A percentile compares a stretch with the other conserved stretches of the same genome.
Conservation (phyloP, 2,797 vertebrate species). For the Linurgus olivaceus region DNA sequence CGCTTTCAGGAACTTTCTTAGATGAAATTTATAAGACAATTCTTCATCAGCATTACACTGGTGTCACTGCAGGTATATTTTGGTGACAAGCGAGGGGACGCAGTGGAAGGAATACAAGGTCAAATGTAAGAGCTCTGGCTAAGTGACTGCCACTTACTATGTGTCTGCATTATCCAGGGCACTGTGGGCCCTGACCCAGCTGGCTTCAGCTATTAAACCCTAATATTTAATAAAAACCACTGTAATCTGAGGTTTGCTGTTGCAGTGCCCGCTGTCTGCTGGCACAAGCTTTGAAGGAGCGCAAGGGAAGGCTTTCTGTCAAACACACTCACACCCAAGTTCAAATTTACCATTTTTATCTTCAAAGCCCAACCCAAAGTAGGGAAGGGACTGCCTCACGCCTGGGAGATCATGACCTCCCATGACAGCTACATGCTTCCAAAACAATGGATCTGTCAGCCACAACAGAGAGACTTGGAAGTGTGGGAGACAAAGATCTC, state of each 20-base stretch:
- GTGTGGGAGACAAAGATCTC: conserved; percentile 68
- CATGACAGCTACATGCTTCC: conserved; percentile 70
- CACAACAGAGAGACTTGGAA: conserved; percentile 66
- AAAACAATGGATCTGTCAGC: conserved; percentile 68
- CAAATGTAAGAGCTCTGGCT: not conserved
- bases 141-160: not conserved
- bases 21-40: not conserved
- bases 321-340: not conserved
- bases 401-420: conserved; percentile 68
- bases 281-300: not conserved
- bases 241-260: not conserved
- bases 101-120: not conserved
- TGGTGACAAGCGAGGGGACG: not conserved
- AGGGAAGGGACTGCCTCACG: conserved; percentile 52
- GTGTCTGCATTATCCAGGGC: not conserved
- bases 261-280: not conserved
- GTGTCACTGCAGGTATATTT: fast-evolving
- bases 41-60: fast-evolving
- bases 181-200: not conserved
- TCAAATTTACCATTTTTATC: conserved; percentile 69
- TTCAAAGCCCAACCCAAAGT: conserved; percentile 64
- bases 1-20: not conserved
- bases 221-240: not conserved
- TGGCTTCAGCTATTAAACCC: not conserved
- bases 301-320: not conserved